phyloP scores from a whole-genome alignment of 2,888 invertebrate genomes.

The Xiphydria camelus region DNA sequence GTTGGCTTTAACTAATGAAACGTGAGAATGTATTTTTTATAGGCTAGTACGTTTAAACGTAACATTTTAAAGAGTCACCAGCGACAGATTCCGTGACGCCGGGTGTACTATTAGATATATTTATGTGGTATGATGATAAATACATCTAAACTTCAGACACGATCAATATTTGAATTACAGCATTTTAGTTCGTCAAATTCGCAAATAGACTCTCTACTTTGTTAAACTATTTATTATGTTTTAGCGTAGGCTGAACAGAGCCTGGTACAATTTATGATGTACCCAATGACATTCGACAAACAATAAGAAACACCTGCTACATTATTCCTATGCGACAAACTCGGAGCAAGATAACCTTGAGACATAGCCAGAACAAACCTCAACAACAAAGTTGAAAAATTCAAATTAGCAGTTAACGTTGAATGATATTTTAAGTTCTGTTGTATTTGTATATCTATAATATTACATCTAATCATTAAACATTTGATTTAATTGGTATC shows the following conservation, averaged over 20 bases:
- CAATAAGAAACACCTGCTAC: conserved; percentile 34
- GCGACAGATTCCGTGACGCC: no score
- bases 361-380: conserved; percentile 35
- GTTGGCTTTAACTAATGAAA: no score
- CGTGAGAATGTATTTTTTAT: no score
- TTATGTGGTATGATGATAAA: no score
- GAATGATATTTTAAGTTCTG: conserved; percentile 47
- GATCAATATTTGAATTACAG: no score
- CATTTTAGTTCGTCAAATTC: no score
- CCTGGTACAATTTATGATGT: conserved; percentile 47
- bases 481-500: conserved; percentile 51
- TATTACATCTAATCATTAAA: conserved; percentile 49
- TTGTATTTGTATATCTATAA: conserved; percentile 56
- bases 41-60: no score
- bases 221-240: conserved; percentile 28
- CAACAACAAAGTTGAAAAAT: conserved; percentile 27
- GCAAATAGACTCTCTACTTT: no score
- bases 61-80: no score
- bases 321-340: conserved; percentile 42
- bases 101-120: no score
- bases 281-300: conserved; percentile 40
- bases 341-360: conserved; percentile 37
- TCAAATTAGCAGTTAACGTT: conserved; percentile 46
- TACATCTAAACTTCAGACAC: no score
- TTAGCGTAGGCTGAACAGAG: conserved; percentile 50